Conservation (phyloP, 2,888 invertebrate species). For the Cheilosia urbana region DNA sequence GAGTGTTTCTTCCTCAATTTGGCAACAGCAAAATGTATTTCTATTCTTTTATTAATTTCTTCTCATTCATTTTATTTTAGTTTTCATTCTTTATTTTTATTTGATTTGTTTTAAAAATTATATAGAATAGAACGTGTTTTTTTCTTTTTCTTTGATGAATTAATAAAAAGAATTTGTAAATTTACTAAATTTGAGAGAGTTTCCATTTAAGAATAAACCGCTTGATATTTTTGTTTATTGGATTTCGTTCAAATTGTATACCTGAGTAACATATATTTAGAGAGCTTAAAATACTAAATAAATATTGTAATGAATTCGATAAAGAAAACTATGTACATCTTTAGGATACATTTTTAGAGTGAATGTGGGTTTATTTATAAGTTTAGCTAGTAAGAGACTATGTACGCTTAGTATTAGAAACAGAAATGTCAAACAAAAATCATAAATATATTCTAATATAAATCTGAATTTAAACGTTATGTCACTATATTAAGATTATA, state of each 20-base stretch:
- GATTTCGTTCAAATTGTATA: constrained; percentile 40
- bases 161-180: background rate
- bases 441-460: constrained; percentile 45
- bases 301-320: constrained; percentile 2
- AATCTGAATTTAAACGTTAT: constrained; percentile 52
- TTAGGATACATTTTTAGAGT: background rate
- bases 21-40: constrained; percentile 22
- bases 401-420: constrained; percentile 60
- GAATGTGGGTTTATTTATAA: constrained; percentile 18
- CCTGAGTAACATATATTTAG: constrained; percentile 46
- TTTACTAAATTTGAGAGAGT: background rate
- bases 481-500: constrained; percentile 33
- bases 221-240: constrained; percentile 66
- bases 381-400: constrained; percentile 53
- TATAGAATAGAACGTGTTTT: background rate
- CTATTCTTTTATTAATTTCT: constrained; percentile 21
- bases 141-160: constrained; percentile 5
- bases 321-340: background rate
- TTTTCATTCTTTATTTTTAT: constrained; percentile 9
- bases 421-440: constrained; percentile 9
- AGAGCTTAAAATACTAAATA: constrained; percentile 4
- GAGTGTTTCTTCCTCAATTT: constrained; percentile 24
- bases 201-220: constrained; percentile 37
- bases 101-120: constrained; percentile 8
- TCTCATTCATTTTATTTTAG: constrained; percentile 8